Evolutionary conservation across 2,888 invertebrate genomes (phyloP), one percentile per base, ranked within the genome.

Genomic region (Xanthia togata): DNA sequence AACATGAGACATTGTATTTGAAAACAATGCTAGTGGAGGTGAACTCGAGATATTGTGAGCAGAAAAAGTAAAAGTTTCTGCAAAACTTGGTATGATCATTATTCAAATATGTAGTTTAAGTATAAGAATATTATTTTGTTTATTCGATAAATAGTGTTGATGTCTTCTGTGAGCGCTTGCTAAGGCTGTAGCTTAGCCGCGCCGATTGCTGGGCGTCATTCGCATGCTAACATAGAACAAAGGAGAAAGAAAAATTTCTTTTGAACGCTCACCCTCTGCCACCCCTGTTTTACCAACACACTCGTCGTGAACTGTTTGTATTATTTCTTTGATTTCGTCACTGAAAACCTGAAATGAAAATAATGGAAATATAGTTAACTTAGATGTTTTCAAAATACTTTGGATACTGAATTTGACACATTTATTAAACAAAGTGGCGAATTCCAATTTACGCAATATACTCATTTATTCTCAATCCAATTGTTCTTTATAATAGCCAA

Each of bases 271-370:
- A 96, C 97, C 96, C 94, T 97, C 96, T 73, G 95, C 89, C 82
- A 93, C 95, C 89, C 96, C 96, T 79, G 96, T 96, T 91, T 94
- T 96, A 79, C 84, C 93, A 81, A 96, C 96, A 93, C 96, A 97
- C 88, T 94, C 94, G 92, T 94, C 94, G 93, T 97, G 96, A 90
- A 97, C 91, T 88, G 94, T 94, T 89, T 95, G 92, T 91, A 97
- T 95, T 93, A 97, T 96, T 94, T 97, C 96, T 93, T 93, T 92
- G 92, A 97, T 96, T 92, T 97, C 96, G 31, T 96, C 96, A 88
- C 96, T 95, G 90, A 96, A 95, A 88, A 94, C 94, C 97, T 97
- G 92, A 67, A 88, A 87, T 79, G 44, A 57, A 73, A 73, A 73
- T 35, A 73, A n/a, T 38, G 11, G 60, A 87, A 94, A 95, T 89